Evolutionary conservation across 2,113 vertebrate genomes (phyloP).

Genomic region (Calidris pugnax): DNA sequence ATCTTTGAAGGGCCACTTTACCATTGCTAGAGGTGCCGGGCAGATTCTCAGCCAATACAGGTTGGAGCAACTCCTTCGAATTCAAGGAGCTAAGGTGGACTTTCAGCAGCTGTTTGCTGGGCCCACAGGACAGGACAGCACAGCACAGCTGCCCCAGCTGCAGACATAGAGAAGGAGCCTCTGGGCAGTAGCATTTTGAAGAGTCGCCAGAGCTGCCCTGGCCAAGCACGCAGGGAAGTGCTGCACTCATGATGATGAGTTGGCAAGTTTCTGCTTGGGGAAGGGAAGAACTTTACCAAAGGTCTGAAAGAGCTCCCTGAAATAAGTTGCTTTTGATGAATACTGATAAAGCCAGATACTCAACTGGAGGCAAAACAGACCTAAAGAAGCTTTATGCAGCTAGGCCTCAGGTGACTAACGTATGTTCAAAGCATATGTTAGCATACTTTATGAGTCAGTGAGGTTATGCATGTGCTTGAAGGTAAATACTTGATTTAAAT

Average conservation of each 20-base stretch:
- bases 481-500: background rate
- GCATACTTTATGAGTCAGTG: background rate
- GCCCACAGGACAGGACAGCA: background rate
- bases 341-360: background rate
- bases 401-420: background rate
- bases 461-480: background rate
- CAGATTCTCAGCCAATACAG: background rate
- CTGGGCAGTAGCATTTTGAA: background rate
- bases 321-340: background rate
- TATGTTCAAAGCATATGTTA: background rate
- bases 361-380: background rate
- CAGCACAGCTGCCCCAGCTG: background rate
- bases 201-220: background rate
- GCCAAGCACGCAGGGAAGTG: background rate
- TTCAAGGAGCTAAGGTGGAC: background rate
- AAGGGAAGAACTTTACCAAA: background rate
- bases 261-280: background rate
- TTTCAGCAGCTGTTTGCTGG: background rate
- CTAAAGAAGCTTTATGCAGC: background rate
- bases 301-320: background rate
- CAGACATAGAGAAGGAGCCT: background rate
- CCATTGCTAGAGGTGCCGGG: background rate
- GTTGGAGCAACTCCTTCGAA: background rate
- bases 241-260: rapidly evolving
- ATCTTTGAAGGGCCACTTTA: background rate